Evolutionary conservation across 1,140 invertebrate genomes (phyloP).

Genomic region (Euura lappo): DNA sequence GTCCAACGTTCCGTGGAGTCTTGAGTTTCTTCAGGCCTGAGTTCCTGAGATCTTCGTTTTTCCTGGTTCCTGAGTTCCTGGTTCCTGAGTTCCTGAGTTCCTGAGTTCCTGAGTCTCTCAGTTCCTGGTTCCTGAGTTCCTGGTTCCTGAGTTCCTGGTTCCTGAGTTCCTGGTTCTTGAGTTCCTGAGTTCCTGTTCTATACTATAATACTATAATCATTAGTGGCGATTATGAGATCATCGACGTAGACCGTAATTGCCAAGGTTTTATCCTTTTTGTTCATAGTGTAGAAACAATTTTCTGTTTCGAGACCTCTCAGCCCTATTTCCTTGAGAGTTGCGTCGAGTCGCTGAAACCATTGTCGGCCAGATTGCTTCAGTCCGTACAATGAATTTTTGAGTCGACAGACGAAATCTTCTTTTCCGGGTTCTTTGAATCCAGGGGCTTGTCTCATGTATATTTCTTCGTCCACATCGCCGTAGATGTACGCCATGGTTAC

Average conservation of each 20-base stretch:
- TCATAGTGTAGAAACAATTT: slow-evolving; percentile 25
- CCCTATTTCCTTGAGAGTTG: slow-evolving; percentile 10
- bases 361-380: slow-evolving; percentile 25
- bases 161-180: too few species aligned
- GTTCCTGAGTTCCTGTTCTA: too few species aligned
- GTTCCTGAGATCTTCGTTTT: too few species aligned
- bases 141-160: too few species aligned
- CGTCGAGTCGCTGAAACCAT: slow-evolving; percentile 28
- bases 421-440: slow-evolving; percentile 27
- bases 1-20: too few species aligned
- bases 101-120: too few species aligned
- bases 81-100: too few species aligned
- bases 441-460: slow-evolving; percentile 36
- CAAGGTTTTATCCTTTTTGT: slow-evolving; percentile 2
- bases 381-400: slow-evolving; percentile 30
- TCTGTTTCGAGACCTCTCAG: slow-evolving; percentile 18
- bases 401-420: slow-evolving; percentile 25
- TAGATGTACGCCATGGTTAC: slow-evolving; percentile 26
- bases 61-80: too few species aligned
- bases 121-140: too few species aligned
- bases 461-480: slow-evolving; percentile 22
- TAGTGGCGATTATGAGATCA: slow-evolving; percentile 22
- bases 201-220: slow-evolving; percentile 8
- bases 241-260: slow-evolving; percentile 25
- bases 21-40: too few species aligned